A percentile compares a stretch with the other conserved stretches of the same genome.
Evolutionary conservation across 2,888 invertebrate genomes (phyloP).

Genomic region (Sarcophaga subvicina): DNA sequence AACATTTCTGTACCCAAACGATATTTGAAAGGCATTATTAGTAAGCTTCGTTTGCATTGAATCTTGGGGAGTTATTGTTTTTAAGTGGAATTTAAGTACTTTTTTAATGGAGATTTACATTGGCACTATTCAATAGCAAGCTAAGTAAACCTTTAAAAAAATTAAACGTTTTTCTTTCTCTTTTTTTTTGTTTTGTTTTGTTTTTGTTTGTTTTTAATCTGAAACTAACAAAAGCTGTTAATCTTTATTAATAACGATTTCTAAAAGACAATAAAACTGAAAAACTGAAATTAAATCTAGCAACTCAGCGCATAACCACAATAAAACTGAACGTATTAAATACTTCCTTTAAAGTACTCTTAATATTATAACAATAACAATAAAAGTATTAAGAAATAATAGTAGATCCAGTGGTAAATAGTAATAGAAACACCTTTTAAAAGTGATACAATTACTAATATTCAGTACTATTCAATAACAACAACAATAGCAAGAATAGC

Average conservation of each 20-base stretch:
- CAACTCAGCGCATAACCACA: slow-evolving; percentile 76
- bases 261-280: slow-evolving; percentile 42
- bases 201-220: slow-evolving; percentile 20
- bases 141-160: neutral
- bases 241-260: slow-evolving; percentile 51
- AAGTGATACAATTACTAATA: slow-evolving; percentile 70
- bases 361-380: slow-evolving; percentile 45
- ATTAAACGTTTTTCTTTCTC: no score
- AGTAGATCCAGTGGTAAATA: neutral
- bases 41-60: no score
- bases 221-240: slow-evolving; percentile 36
- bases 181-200: no score
- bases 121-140: no score
- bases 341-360: slow-evolving; percentile 61
- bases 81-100: no score
- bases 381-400: neutral
- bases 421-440: slow-evolving; percentile 55
- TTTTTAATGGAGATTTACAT: no score
- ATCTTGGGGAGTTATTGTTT: no score
- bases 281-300: slow-evolving; percentile 78
- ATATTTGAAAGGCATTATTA: no score
- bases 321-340: slow-evolving; percentile 64
- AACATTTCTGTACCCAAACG: no score
- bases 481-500: slow-evolving; percentile 52
- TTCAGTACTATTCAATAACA: slow-evolving; percentile 58